phyloP scores from a whole-genome alignment of 1,140 invertebrate genomes.

The Aphaenogaster ashmeadi region DNA sequence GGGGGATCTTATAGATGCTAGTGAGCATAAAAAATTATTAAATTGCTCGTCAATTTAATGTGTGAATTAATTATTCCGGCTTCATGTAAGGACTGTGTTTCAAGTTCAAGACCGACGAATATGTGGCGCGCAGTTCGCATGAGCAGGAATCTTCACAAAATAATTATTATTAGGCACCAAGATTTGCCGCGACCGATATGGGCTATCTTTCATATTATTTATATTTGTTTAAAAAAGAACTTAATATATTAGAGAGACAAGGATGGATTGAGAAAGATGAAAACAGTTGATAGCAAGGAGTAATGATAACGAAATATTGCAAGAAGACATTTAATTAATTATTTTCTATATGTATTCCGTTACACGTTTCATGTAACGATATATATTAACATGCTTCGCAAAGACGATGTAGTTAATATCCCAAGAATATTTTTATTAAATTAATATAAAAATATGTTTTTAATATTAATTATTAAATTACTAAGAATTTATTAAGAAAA shows the following conservation, averaged over 20 bases:
- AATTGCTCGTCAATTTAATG: no score
- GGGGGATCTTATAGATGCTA: no score
- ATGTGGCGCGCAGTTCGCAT: no score
- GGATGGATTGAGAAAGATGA: background rate
- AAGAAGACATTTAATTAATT: background rate
- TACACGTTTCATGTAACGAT: background rate
- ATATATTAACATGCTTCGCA: background rate
- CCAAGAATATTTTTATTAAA: background rate
- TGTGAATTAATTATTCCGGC: no score
- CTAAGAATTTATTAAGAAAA: background rate
- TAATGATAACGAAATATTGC: background rate
- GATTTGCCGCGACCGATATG: no score
- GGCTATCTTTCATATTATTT: no score
- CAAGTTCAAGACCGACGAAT: no score
- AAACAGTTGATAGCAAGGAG: background rate
- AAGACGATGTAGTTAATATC: background rate
- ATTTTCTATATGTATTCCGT: background rate
- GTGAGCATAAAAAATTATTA: no score
- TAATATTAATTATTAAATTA: background rate
- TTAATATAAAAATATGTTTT: background rate
- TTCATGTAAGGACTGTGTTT: no score
- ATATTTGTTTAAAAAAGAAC: background rate
- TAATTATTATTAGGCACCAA: no score
- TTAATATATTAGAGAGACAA: background rate
- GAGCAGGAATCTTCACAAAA: no score